These are phyloP conservation scores for Cabera pusaria DNA, from an alignment of 2,888 invertebrate species.

Conservation along the genomic window DNA sequence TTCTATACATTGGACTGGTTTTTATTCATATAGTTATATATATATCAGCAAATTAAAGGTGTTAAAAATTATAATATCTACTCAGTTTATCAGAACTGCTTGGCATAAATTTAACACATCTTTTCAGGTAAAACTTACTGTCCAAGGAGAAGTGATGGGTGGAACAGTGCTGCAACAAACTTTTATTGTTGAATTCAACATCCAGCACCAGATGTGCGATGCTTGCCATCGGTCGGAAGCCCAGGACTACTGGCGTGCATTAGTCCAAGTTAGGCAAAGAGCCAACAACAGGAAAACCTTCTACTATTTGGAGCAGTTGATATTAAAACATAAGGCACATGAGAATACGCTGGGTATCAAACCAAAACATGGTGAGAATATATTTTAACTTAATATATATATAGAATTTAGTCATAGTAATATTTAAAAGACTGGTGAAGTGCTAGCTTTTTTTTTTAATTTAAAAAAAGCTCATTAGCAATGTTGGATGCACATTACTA, in stretches of 20 bases:
- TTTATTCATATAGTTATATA: too few relatives aligned
- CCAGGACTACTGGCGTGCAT: constrained; percentile 98
- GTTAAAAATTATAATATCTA: too few relatives aligned
- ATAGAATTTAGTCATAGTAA: too few relatives aligned
- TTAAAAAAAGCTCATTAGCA: too few relatives aligned
- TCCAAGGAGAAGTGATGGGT: constrained; percentile 97
- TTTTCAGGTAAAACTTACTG: constrained; percentile 91
- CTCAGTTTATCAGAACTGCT: too few relatives aligned
- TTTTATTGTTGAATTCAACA: constrained; percentile 96
- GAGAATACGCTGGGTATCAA: constrained; percentile 95
- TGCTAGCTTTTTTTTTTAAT: too few relatives aligned
- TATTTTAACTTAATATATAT: too few relatives aligned
- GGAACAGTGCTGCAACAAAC: constrained; percentile 97
- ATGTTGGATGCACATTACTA: too few relatives aligned
- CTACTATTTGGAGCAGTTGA: constrained; percentile 98
- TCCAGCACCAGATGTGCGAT: constrained; percentile 97
- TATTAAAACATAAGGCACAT: constrained; percentile 97
- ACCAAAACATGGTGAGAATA: constrained; percentile 87
- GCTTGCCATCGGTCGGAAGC: constrained; percentile 98
- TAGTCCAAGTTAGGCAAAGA: constrained; percentile 94
- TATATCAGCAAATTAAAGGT: too few relatives aligned
- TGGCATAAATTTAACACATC: too few relatives aligned
- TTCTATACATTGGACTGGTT: too few relatives aligned
- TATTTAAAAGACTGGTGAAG: too few relatives aligned
- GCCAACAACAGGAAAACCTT: constrained; percentile 98